Evolutionary conservation across 2,888 invertebrate species (phyloP).

Genomic region (Lumbricus terrestris): DNA sequence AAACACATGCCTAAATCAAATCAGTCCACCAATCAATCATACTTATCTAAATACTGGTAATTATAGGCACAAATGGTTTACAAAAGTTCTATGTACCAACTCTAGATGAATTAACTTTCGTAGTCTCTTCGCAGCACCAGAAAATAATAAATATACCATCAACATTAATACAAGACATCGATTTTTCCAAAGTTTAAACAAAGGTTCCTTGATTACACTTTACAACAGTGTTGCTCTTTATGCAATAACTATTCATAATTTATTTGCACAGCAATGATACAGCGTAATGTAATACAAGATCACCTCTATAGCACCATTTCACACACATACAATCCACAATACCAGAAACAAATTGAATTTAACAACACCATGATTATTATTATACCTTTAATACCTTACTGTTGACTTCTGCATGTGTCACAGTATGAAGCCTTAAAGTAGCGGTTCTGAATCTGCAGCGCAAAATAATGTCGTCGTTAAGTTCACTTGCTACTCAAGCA

Average conservation of each 20-base stretch:
- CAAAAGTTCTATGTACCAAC: no score
- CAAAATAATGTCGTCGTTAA: neutral
- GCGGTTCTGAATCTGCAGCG: neutral
- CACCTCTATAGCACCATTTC: neutral
- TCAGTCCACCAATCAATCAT: neutral
- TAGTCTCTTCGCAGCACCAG: neutral
- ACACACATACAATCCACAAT: neutral
- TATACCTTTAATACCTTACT: neutral
- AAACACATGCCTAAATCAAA: neutral
- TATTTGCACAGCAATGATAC: neutral
- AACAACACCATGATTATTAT: neutral
- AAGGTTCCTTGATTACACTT: neutral
- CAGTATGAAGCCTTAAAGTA: neutral
- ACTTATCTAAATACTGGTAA: neutral
- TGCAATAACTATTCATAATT: neutral
- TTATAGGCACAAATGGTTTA: neutral
- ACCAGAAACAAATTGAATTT: neutral
- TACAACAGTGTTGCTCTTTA: neutral
- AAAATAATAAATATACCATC: neutral
- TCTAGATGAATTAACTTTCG: neutral
- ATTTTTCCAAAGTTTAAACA: neutral
- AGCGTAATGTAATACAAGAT: neutral
- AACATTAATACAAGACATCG: neutral
- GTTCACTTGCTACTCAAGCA: neutral
- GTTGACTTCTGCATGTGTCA: neutral